Conservation (phyloP, 2,888 invertebrate species). For the Microchrysa polita region DNA sequence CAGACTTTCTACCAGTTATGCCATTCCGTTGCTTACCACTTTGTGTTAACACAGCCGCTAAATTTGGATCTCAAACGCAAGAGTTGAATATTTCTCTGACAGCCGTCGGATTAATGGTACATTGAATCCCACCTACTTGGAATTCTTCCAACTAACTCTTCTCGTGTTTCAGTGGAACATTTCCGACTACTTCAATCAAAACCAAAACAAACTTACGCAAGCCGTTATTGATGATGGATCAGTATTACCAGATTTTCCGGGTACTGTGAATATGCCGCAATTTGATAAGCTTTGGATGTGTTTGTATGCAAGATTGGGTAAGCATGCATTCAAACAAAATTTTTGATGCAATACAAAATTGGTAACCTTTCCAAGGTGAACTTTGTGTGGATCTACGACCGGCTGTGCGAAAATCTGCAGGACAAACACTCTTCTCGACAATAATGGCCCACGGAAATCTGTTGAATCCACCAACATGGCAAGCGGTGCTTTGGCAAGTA, state of each 20-base stretch:
- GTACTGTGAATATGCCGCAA: conserved; percentile 83
- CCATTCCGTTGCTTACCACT: conserved; percentile 91
- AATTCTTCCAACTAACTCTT: not conserved
- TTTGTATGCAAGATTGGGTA: conserved; percentile 81
- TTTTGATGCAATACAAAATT: too few species aligned
- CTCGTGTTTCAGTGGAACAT: conserved; percentile 89
- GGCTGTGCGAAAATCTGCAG: conserved; percentile 95
- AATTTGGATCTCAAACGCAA: conserved; percentile 95
- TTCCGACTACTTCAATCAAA: conserved; percentile 96
- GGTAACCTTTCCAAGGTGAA: conserved; percentile 69
- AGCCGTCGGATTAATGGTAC: conserved; percentile 93
- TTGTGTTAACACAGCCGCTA: conserved; percentile 91
- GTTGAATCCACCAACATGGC: conserved; percentile 89
- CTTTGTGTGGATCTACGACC: conserved; percentile 95
- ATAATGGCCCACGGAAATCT: conserved; percentile 94
- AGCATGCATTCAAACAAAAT: not conserved
- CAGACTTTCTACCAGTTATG: conserved; percentile 92
- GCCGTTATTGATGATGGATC: conserved; percentile 78
- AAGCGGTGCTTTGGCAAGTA: conserved; percentile 93
- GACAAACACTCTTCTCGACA: conserved; percentile 97
- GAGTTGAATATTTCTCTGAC: conserved; percentile 97
- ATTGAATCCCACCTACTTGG: not conserved
- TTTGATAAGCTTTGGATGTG: conserved; percentile 98
- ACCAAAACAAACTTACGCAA: conserved; percentile 83
- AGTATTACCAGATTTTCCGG: conserved; percentile 86